Base-by-base conservation (phyloP, 2,113 vertebrate genomes). In the Paramisgurnus dabryanus region DNA sequence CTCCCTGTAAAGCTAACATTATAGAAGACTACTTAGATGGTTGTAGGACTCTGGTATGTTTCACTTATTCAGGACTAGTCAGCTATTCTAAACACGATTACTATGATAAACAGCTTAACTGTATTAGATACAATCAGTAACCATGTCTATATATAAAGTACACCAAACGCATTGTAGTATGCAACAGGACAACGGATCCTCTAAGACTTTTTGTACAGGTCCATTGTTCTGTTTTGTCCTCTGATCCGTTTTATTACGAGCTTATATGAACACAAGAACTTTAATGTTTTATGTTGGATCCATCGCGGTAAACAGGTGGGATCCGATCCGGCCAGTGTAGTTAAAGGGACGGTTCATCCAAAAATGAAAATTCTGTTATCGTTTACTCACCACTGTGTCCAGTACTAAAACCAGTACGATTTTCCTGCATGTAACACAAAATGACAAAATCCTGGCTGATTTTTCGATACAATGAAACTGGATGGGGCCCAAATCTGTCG, bases 61-160 rank as follows among this genome's bases (percentile, higher is more conserved):
- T 68, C 4, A 12, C 12, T 41, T 39, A 12, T 58, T 58, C 81
- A 45, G 76, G 73, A 83, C 13, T 58, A 65, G 57, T 65, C 64
- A 72, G 70, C 71, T 73, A 73, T 8, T 73, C 55, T 80, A 71
- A 61, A 80, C 78, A 72, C 60, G 7, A 55, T 60, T 9, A 78
- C 61, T 60, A 67, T 70, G 58, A 78, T 89, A 91, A 80, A 87
- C 86, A 84, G 84, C 73, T 83, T 86, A 89, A 80, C 85, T 87
- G 84, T 83, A 84, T 85, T 78, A 87, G 84, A 87, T 88, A 86
- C 85, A 87, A 89, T 81, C 80, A 87, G 84, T 87, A 88, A 84
- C 78, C 66, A 86, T 87, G 78, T 86, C 84, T 85, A 86, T 75
- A 89, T 88, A 90, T 90, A 90, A 92, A 91, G 87, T 88, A 92